phyloP scores from a whole-genome alignment of 2,113 vertebrate species.

The Trematomus loennbergii region DNA sequence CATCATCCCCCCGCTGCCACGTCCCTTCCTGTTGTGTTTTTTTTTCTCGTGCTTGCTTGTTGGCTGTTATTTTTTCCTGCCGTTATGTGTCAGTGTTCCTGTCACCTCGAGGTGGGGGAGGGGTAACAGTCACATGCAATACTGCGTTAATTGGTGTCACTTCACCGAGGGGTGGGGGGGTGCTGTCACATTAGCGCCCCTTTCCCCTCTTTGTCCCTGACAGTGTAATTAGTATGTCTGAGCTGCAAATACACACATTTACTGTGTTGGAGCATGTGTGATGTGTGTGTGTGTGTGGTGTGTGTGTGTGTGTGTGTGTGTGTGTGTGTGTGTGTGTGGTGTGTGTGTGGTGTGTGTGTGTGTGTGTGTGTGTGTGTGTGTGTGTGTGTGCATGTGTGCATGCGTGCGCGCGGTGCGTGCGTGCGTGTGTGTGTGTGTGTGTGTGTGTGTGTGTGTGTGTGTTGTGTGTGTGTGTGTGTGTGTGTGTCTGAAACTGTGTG shows the following conservation, averaged over 20 bases:
- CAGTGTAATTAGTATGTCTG: slow-evolving; percentile 80
- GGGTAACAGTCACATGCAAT: slow-evolving; percentile 56
- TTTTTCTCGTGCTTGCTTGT: slow-evolving; percentile 42
- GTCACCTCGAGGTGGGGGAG: slow-evolving; percentile 63
- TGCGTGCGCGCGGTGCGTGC: neutral
- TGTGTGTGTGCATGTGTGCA: too few relatives aligned
- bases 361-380: neutral
- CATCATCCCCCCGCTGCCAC: slow-evolving; percentile 23
- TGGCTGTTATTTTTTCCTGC: slow-evolving; percentile 35
- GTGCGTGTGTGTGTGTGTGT: slow-evolving; percentile 28
- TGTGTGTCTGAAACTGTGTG: slow-evolving; percentile 29
- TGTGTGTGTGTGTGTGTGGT: neutral
- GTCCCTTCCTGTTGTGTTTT: slow-evolving; percentile 26
- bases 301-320: too few relatives aligned
- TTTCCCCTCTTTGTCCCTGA: slow-evolving; percentile 43
- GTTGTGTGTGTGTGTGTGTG: slow-evolving; percentile 31
- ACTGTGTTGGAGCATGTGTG: slow-evolving; percentile 9
- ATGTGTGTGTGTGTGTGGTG: too few relatives aligned
- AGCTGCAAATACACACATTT: slow-evolving; percentile 56
- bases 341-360: slow-evolving; percentile 29
- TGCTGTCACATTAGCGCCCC: slow-evolving; percentile 20
- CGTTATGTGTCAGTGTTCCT: slow-evolving; percentile 63
- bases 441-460: neutral
- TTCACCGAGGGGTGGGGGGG: slow-evolving; percentile 39
- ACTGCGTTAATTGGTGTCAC: slow-evolving; percentile 81